phyloP scores from a whole-genome alignment of 2,113 vertebrate genomes.

The Notechis scutatus region DNA sequence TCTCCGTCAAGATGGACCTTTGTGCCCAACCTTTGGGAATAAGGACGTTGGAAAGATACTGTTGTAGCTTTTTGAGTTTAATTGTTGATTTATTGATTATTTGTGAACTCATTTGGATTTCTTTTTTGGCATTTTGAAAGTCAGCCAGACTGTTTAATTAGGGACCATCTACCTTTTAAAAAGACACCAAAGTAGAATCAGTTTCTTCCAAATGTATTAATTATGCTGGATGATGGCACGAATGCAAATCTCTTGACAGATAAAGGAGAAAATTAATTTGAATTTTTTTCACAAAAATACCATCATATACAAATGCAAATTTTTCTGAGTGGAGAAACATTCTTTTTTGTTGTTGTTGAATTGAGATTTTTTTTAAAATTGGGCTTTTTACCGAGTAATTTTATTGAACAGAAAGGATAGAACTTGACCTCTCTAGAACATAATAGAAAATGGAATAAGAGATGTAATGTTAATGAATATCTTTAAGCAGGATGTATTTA shows the following conservation, averaged over 20 bases:
- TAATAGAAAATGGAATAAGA: background rate
- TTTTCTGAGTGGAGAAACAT: background rate
- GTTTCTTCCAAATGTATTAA: background rate
- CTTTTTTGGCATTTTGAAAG: background rate
- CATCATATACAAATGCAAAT: background rate
- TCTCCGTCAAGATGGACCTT: background rate
- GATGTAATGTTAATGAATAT: conserved; percentile 12
- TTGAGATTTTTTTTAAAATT: background rate
- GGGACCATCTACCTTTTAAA: background rate
- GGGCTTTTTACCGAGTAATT: conserved; percentile 5
- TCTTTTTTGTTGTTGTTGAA: background rate
- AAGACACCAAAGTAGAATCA: background rate
- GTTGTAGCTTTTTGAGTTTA: background rate
- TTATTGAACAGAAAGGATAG: background rate
- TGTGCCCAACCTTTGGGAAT: background rate
- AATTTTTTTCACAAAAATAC: conserved; percentile 7
- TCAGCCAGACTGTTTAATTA: background rate
- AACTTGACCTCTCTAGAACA: background rate
- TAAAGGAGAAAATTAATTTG: conserved; percentile 19
- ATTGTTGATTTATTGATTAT: background rate
- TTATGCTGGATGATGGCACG: conserved; percentile 2
- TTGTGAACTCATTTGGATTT: background rate
- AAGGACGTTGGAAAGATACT: background rate
- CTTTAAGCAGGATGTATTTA: conserved; percentile 34
- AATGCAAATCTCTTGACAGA: background rate